Percentiles rank a stretch among this genome's conserved stretches.
phyloP scores from a whole-genome alignment of 2,797 vertebrate species.

The Leptodactylus fallax region DNA sequence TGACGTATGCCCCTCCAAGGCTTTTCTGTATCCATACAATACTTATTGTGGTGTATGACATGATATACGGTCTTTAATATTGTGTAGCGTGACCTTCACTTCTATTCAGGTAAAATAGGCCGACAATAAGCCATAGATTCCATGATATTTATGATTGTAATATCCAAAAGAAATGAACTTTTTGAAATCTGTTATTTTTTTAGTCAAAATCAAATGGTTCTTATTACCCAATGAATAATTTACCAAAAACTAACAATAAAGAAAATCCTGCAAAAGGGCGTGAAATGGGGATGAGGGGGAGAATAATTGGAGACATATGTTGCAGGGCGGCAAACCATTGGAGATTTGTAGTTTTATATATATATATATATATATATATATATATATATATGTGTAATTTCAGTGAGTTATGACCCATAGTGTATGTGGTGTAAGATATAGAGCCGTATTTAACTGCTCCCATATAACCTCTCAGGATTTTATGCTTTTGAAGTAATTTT shows the following conservation, averaged over 20 bases:
- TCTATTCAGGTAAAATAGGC: background rate
- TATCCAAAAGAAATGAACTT: conserved; percentile 15
- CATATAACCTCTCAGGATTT: conserved; percentile 1
- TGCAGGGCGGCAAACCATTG: background rate
- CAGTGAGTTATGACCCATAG: background rate
- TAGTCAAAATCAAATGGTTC: background rate
- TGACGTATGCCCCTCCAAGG: background rate
- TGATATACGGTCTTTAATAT: background rate
- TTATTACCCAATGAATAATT: background rate
- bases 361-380: background rate
- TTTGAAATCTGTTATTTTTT: background rate
- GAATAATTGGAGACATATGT: background rate
- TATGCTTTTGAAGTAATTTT: conserved; percentile 23
- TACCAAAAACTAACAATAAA: background rate
- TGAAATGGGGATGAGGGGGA: background rate
- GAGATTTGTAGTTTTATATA: background rate
- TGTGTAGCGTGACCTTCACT: background rate
- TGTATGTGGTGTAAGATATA: background rate
- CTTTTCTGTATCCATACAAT: background rate
- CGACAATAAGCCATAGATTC: background rate
- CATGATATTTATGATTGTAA: conserved; percentile 26
- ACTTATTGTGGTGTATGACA: background rate
- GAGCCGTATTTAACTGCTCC: background rate
- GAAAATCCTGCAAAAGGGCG: background rate
- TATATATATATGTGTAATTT: background rate